A percentile compares a stretch with the other conserved stretches of the same genome.
These are phyloP conservation scores for Ditylenchus weischeri DNA, from an alignment of 2,888 invertebrate genomes.

Conservation along the genomic window DNA sequence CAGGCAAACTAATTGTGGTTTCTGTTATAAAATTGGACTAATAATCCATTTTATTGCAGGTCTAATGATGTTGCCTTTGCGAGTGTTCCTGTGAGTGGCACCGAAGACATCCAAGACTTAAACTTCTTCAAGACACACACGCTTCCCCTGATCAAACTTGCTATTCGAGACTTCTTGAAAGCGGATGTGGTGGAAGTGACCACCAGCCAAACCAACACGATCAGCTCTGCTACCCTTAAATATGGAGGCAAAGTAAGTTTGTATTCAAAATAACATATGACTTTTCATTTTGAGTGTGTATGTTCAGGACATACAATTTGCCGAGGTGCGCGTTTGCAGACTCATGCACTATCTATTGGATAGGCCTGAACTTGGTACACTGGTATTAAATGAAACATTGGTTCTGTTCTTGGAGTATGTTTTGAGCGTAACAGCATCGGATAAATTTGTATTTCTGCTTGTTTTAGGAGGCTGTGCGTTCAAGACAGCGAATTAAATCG, in stretches of 20 bases:
- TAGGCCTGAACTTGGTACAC: conserved; percentile 78
- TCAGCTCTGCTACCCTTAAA: conserved; percentile 6
- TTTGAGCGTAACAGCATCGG: too few species aligned
- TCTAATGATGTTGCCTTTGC: conserved; percentile 31
- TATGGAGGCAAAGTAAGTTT: conserved; percentile 1
- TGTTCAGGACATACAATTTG: conserved; percentile 51
- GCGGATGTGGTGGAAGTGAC: conserved; percentile 49
- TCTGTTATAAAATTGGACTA: neutral
- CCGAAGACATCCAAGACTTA: conserved; percentile 37
- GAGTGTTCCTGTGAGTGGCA: conserved; percentile 35
- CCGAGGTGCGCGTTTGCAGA: conserved; percentile 66
- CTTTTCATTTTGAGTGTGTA: conserved; percentile 1
- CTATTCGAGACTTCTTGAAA: conserved; percentile 35
- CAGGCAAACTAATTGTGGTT: conserved; percentile 28
- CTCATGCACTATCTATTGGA: conserved; percentile 79
- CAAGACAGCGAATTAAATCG: conserved; percentile 27
- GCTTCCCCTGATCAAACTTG: conserved; percentile 36
- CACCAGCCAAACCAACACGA: conserved; percentile 5
- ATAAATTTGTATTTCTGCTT: too few species aligned
- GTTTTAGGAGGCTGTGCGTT: conserved; percentile 17
- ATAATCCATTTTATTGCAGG: conserved; percentile 16
- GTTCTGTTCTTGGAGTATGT: conserved; percentile 71
- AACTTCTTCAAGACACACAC: conserved; percentile 39
- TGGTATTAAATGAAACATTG: conserved; percentile 74
- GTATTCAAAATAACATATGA: too few species aligned